Base-by-base conservation (phyloP, 1,140 invertebrate species). In the Heliconius melpomene region DNA sequence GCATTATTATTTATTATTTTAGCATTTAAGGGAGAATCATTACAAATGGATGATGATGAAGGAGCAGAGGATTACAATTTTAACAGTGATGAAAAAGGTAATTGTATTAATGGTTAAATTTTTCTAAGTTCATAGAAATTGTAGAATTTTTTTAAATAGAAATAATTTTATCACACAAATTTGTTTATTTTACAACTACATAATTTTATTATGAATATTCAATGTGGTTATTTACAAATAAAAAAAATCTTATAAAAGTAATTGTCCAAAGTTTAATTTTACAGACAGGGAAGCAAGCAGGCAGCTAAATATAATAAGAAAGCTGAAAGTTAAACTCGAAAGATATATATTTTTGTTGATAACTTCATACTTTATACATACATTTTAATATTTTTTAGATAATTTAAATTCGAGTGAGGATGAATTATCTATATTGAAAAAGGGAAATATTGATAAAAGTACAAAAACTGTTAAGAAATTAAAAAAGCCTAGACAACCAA, bases 21-120 rank as follows among this genome's bases (percentile, higher is more conserved):
- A 84, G 82, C 79, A 57, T 79, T 54, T 29, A 84, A 81, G 60
- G 74, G 81, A 66, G 76, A 77, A 23, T 72, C 72, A 72, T 72
- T 60, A 16, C 54, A 72, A 36, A 29, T 74, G 9, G 70, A 79
- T 74, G 40, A 81, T 5, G 40, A 74, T n/a, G 77, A 80, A 54
- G 74, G 54, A 20, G 74, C 18, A 29, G 29, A 75, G 3, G 74
- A 75, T 7, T 38, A 74, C 8, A 46, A 74, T 74, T 50, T 16
- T 50, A 50, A 26, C 26, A 36, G 7, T 26, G 60, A 72, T 23
- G 73, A 73, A 13, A 29, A 66, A 29, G 60, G 60, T 66, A 7
- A 66, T 8, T 60, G n/a, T 9, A 60, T 11, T 29, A 57, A 66
- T 66, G 23, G 5, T 66, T 66, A 16, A 5, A 8, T 57, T 54